Conservation (phyloP, 2,888 invertebrate genomes). For the Willowsia nigromaculata region DNA sequence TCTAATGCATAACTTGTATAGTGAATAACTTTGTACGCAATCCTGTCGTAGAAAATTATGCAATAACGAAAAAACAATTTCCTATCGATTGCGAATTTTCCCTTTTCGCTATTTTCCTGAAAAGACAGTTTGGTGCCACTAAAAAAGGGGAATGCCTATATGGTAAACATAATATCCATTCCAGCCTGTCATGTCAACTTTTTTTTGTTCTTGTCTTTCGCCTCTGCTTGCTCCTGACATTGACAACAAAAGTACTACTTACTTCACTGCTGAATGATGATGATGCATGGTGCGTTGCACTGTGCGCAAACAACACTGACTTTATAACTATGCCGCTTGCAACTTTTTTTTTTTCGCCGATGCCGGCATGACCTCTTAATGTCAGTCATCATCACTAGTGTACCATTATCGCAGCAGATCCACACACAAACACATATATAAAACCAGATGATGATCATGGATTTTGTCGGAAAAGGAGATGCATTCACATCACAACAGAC, state of each 20-base stretch:
- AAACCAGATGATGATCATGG: constrained; percentile 4
- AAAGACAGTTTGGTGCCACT: constrained; percentile 60
- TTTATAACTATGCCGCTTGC: constrained; percentile 28
- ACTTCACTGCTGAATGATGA: constrained; percentile 41
- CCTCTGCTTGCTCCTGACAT: constrained; percentile 43
- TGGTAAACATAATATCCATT: background rate
- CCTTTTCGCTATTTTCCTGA: background rate
- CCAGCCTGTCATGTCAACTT: constrained; percentile 60
- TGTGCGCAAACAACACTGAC: background rate
- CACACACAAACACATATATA: constrained; percentile 37
- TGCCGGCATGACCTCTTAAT: constrained; percentile 67
- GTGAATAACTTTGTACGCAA: background rate
- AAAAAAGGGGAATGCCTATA: constrained; percentile 1
- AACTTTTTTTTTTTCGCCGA: constrained; percentile 52
- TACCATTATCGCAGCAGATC: too few species aligned
- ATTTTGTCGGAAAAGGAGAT: background rate
- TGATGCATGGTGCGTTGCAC: constrained; percentile 27
- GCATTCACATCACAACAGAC: constrained; percentile 10
- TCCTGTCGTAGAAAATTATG: background rate
- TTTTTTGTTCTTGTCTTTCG: constrained; percentile 33
- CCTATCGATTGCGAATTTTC: constrained; percentile 26
- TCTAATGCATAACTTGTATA: background rate
- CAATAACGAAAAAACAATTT: background rate
- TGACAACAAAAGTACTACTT: constrained; percentile 65
- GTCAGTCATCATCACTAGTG: constrained; percentile 66